Evolutionary conservation across 2,113 vertebrate species (phyloP).

Genomic region (Rhagologus leucostigma): DNA sequence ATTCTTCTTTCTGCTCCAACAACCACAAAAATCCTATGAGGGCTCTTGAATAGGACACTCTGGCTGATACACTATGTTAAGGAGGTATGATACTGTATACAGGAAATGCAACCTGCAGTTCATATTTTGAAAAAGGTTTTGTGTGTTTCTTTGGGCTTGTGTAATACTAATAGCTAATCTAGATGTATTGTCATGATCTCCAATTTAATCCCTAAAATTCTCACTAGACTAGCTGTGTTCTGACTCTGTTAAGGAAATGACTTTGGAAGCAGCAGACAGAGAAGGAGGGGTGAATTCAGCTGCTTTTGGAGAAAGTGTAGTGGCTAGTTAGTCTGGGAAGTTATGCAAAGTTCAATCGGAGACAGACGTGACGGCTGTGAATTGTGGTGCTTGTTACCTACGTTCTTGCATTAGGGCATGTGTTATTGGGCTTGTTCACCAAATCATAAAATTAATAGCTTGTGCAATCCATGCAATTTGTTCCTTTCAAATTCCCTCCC

Average conservation of each 20-base stretch:
- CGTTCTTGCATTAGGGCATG: background rate
- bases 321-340: background rate
- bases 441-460: slow-evolving; percentile 5
- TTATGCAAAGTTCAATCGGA: background rate
- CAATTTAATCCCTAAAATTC: background rate
- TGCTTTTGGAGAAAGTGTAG: background rate
- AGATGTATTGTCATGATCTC: background rate
- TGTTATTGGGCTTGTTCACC: background rate
- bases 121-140: background rate
- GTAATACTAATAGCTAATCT: background rate
- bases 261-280: background rate
- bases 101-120: background rate
- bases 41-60: background rate
- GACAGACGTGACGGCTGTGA: background rate
- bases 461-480: slow-evolving; percentile 5
- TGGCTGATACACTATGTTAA: background rate
- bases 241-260: background rate
- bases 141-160: background rate
- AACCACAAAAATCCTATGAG: background rate
- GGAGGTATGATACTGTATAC: background rate
- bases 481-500: slow-evolving; percentile 24
- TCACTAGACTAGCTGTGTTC: background rate
- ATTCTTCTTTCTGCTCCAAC: background rate
- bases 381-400: background rate
- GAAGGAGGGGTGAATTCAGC: background rate